phyloP scores from a whole-genome alignment of 2,797 vertebrate genomes.

The Eulemur mongoz region DNA sequence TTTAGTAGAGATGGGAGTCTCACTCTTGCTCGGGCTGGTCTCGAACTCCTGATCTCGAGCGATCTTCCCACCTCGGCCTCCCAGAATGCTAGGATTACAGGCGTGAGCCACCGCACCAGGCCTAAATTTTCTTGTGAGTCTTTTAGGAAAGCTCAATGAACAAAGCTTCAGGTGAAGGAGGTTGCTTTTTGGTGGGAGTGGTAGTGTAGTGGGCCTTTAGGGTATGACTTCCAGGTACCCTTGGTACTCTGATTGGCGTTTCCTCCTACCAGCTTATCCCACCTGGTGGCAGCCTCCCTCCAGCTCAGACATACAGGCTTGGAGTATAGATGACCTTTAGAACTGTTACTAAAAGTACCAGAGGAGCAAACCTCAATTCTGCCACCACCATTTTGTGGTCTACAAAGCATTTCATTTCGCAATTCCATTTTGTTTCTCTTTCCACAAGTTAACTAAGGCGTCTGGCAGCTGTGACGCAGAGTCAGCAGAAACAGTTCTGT shows the following conservation, averaged over 20 bases:
- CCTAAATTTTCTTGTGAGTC: not conserved
- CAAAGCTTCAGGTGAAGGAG: not conserved
- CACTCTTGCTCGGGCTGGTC: too few relatives aligned
- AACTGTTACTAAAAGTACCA: not conserved
- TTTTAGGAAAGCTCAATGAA: not conserved
- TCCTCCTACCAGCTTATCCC: not conserved
- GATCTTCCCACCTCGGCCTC: too few relatives aligned
- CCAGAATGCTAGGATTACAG: too few relatives aligned
- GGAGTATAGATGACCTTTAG: not conserved
- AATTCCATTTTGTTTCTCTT: conserved; percentile 68
- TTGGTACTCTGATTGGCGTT: not conserved
- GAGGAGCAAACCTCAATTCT: not conserved
- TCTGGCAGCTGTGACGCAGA: conserved; percentile 55
- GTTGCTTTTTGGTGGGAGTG: not conserved
- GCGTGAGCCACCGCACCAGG: too few relatives aligned
- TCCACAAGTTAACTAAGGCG: conserved; percentile 51
- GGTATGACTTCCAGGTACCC: not conserved
- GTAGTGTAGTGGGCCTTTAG: not conserved
- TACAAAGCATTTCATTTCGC: conserved; percentile 41
- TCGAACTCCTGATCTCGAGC: too few relatives aligned
- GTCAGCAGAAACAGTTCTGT: conserved; percentile 76
- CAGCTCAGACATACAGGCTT: not conserved
- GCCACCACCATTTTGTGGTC: not conserved
- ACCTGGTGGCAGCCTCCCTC: not conserved
- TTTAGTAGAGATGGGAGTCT: too few relatives aligned